Conservation (phyloP, 2,797 vertebrate genomes). For the Pogoniulus pusillus region DNA sequence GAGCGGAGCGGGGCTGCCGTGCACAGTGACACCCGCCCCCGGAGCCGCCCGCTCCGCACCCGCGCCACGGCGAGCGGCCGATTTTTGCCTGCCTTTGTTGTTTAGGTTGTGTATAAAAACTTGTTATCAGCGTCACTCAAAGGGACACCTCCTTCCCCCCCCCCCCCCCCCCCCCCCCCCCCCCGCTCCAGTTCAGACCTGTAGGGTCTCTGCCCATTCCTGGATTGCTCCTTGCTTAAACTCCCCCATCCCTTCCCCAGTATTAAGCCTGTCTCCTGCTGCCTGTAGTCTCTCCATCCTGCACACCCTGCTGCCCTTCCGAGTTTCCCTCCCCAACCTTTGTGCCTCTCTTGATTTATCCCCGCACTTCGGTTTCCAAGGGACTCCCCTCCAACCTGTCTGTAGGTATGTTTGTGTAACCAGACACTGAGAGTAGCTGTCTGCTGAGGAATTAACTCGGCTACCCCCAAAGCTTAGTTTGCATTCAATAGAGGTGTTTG, state of each 20-base stretch:
- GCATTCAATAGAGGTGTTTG: slow-evolving; percentile 70
- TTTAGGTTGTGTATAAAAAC: not conserved
- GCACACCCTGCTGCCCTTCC: not conserved
- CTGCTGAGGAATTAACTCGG: slow-evolving; percentile 58
- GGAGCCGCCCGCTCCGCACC: not conserved
- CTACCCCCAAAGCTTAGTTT: slow-evolving; percentile 61
- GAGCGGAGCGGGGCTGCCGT: no score
- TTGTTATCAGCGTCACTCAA: not conserved
- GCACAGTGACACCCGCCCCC: not conserved
- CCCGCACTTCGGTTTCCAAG: not conserved
- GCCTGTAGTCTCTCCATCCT: not conserved
- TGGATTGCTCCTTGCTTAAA: not conserved
- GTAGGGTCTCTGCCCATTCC: not conserved
- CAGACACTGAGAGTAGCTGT: slow-evolving; percentile 74
- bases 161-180: not conserved
- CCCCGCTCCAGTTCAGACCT: not conserved
- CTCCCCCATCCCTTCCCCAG: not conserved
- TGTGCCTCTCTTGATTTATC: not conserved
- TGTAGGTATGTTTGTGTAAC: slow-evolving; percentile 77
- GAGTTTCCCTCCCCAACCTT: not conserved
- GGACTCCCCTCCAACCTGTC: slow-evolving; percentile 63
- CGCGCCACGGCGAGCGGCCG: not conserved
- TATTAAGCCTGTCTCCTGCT: not conserved
- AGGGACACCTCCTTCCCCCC: not conserved
- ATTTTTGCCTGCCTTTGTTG: not conserved